Evolutionary conservation across 2,797 vertebrate species (phyloP).

Genomic region (Gorsachius magnificus): DNA sequence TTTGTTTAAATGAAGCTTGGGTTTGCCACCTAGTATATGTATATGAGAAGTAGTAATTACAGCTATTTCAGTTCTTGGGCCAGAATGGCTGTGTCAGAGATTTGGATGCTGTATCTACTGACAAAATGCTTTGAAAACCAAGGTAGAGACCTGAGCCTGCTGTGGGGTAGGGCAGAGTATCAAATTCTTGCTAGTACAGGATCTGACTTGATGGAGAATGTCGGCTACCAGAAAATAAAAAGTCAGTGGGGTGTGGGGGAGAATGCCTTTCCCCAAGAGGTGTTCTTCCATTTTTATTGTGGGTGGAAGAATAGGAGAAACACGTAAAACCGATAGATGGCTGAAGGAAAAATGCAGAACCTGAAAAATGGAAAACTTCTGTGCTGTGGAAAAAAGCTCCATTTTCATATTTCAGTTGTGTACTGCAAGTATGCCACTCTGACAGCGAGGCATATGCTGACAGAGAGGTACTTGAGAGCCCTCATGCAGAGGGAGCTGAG

Average conservation of each 20-base stretch:
- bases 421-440: not conserved
- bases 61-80: not conserved
- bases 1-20: not conserved
- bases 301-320: not conserved
- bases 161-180: not conserved
- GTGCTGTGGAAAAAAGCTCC: not conserved
- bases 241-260: not conserved
- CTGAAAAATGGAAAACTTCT: not conserved
- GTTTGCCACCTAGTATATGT: not conserved
- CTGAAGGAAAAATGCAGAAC: not conserved
- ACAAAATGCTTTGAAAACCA: not conserved
- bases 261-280: not conserved
- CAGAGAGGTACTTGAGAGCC: not conserved
- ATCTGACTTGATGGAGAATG: slow-evolving; percentile 15
- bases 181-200: not conserved
- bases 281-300: not conserved
- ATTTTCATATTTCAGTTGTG: not conserved
- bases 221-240: not conserved
- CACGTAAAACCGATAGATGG: not conserved
- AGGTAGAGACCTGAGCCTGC: not conserved
- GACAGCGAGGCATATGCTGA: not conserved
- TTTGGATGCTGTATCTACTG: not conserved
- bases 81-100: not conserved
- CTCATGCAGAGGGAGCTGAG: not conserved
- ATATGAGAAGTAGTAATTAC: not conserved